These are phyloP conservation scores for Drosophila prosaltans DNA, from an alignment of 1,140 invertebrate genomes.

Conservation along the genomic window DNA sequence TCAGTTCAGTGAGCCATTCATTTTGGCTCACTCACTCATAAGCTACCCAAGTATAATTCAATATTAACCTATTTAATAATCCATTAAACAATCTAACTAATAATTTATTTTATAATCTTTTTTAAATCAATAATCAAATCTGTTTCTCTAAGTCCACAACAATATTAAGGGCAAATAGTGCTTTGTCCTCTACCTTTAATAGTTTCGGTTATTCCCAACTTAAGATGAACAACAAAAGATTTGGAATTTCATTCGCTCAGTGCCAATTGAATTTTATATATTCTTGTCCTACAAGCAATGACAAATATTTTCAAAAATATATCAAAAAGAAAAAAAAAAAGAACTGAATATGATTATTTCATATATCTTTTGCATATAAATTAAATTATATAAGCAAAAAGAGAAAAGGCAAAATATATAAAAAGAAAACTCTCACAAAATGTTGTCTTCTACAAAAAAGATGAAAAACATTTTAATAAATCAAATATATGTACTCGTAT, in stretches of 20 bases:
- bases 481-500: conserved; percentile 46
- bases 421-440: neutral
- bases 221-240: too few species aligned
- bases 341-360: conserved; percentile 36
- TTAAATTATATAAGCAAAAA: conserved; percentile 45
- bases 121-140: too few species aligned
- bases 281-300: conserved; percentile 54
- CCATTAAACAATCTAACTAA: too few species aligned
- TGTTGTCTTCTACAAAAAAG: conserved; percentile 30
- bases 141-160: too few species aligned
- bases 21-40: too few species aligned
- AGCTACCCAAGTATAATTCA: too few species aligned
- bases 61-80: too few species aligned
- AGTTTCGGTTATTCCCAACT: too few species aligned
- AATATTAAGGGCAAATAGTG: too few species aligned
- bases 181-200: too few species aligned
- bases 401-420: neutral
- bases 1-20: too few species aligned
- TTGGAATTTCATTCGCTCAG: neutral
- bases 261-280: conserved; percentile 11
- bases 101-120: too few species aligned
- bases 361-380: conserved; percentile 56
- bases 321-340: conserved; percentile 19
- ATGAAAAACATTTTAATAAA: conserved; percentile 60
- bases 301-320: conserved; percentile 21